A percentile compares a stretch with the other conserved stretches of the same genome.
Evolutionary conservation across 2,888 invertebrate species (phyloP).

Genomic region (Orthosia gracilis): DNA sequence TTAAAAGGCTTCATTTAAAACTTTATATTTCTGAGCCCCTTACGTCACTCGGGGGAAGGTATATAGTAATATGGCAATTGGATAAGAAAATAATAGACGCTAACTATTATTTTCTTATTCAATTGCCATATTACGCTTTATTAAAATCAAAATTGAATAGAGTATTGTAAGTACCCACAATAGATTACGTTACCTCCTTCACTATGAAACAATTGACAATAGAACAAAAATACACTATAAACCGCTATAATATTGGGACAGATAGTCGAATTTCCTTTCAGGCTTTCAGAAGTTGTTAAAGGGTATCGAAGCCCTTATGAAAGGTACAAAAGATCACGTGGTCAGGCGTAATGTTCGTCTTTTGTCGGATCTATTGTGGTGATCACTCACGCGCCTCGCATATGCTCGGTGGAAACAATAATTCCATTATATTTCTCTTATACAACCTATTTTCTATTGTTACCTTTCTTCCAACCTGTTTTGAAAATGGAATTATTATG

Average conservation of each 20-base stretch:
- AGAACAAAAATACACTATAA: constrained; percentile 32
- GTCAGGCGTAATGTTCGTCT: constrained; percentile 35
- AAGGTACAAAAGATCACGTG: constrained; percentile 48
- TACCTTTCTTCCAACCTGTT: constrained; percentile 17
- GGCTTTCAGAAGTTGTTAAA: constrained; percentile 39
- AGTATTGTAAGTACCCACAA: constrained; percentile 44
- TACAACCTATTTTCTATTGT: constrained; percentile 45
- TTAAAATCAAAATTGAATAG: constrained; percentile 35
- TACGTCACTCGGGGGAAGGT: constrained; percentile 28
- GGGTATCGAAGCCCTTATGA: constrained; percentile 32
- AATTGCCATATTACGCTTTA: constrained; percentile 34
- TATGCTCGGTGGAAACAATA: constrained; percentile 44
- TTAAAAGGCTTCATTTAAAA: neutral
- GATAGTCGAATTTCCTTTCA: constrained; percentile 54
- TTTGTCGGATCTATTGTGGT: constrained; percentile 52
- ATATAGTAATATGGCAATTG: too few species aligned
- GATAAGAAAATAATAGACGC: too few species aligned
- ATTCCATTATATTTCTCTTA: constrained; percentile 40
- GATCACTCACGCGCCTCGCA: constrained; percentile 42
- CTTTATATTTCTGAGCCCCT: constrained; percentile 9
- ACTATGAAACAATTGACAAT: constrained; percentile 37
- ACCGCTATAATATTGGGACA: constrained; percentile 37
- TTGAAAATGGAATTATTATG: constrained; percentile 15
- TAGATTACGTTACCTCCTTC: constrained; percentile 45
- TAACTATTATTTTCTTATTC: constrained; percentile 44